phyloP scores from a whole-genome alignment of 2,888 invertebrate species.

The Polietes domitor region DNA sequence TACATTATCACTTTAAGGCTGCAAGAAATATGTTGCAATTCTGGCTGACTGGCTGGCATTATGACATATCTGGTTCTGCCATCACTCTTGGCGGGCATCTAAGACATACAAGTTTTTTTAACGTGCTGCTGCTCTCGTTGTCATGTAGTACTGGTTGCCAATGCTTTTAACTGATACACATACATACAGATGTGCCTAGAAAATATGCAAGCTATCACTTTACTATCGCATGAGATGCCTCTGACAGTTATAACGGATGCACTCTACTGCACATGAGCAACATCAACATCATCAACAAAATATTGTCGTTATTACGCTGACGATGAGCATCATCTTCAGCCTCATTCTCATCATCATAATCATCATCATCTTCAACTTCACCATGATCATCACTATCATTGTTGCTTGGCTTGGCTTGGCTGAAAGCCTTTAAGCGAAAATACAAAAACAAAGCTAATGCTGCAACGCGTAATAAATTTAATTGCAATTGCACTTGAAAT shows the following conservation, averaged over 20 bases:
- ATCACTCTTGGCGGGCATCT: neutral
- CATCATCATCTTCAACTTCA: neutral
- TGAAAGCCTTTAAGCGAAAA: neutral
- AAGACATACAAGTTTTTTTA: neutral
- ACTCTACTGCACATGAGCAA: conserved; percentile 40
- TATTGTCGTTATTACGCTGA: neutral
- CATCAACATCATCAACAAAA: neutral
- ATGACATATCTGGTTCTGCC: neutral
- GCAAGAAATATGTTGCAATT: neutral
- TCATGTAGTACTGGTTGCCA: neutral
- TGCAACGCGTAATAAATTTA: conserved; percentile 59
- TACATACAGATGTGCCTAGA: neutral
- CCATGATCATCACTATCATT: neutral
- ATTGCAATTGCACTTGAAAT: conserved; percentile 64
- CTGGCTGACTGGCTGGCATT: neutral
- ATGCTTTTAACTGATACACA: conserved; percentile 9
- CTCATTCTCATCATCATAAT: neutral
- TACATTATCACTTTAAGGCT: neutral
- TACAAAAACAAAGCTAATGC: conserved; percentile 17
- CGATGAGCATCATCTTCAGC: neutral
- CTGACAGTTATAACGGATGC: conserved; percentile 77
- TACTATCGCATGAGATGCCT: conserved; percentile 5
- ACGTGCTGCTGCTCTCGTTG: neutral
- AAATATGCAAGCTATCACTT: conserved; percentile 12
- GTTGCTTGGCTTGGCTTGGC: neutral